Base-by-base conservation (phyloP, 2,888 invertebrate species). In the Drosophila putrida region DNA sequence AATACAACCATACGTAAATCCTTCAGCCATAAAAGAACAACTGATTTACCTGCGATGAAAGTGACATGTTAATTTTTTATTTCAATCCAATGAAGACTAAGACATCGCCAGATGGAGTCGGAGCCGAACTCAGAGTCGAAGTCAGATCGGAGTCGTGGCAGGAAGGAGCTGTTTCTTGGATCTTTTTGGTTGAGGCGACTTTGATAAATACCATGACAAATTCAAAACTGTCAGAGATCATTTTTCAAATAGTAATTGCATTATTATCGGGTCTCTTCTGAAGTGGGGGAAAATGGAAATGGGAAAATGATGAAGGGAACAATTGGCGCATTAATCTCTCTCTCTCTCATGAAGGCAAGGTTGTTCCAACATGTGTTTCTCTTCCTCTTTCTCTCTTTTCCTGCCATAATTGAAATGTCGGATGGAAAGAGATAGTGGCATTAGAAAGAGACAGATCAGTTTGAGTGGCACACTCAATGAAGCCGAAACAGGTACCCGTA, bases 121-220 rank as follows among this genome's bases (percentile, higher is more conserved):
- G n/a, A 13, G 39, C 3, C 31, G 8, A 6, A 31, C 31, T 8
- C 3, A 3, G 2, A 33, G 55, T 31, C 33, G 20, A 4, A 54
- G 43, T 44, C 44, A 25, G n/a, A 43, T 41, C n/a, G 9, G 33
- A 43, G 35, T 27, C 39, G 50, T 20, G 5, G 74, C 78, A 55
- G 35, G 55, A 43, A 55, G 44, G 6, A 44, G 51, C 50, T 47
- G 25, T 28, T 46, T 28, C 57, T 46, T 43, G 61, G 55, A 57
- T 59, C 71, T 57, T 69, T 46, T 43, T 35, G 63, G 62, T 57
- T 66, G 75, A 78, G 81, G 61, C 60, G 86, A 90, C 90, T 88
- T 89, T 90, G 91, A 90, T 90, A 91, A 90, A 91, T 91, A 77
- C 84, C 86, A 90, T 90, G 91, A 90, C 90, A 90, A 91, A 90